Evolutionary conservation across 1,140 invertebrate genomes (phyloP).

Genomic region (Hyposmocoma kahamanoa): DNA sequence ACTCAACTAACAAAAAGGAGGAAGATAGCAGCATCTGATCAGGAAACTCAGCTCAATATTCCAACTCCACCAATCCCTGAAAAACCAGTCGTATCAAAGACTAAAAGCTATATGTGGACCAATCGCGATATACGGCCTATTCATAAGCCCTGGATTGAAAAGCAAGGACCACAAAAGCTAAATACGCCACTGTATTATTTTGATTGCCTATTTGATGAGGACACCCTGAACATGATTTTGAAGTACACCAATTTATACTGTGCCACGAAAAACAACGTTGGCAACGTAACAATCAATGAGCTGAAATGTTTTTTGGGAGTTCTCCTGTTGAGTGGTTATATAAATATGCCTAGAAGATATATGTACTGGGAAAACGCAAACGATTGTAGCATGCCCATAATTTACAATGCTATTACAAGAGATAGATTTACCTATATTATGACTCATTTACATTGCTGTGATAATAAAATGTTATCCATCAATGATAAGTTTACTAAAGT

Average conservation of each 20-base stretch:
- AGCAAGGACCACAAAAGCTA: not conserved
- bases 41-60: too few species aligned
- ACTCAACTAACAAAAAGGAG: too few species aligned
- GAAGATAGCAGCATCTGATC: too few species aligned
- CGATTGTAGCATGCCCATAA: not conserved
- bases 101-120: too few species aligned
- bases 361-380: slow-evolving; percentile 3
- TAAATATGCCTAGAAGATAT: not conserved
- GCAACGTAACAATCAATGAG: not conserved
- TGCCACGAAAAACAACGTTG: not conserved
- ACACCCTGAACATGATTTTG: not conserved
- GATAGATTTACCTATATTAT: not conserved
- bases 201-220: not conserved
- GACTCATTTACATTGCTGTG: not conserved
- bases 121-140: too few species aligned
- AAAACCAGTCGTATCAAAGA: too few species aligned
- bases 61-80: too few species aligned
- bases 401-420: not conserved
- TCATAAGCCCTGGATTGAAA: too few species aligned
- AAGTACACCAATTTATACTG: not conserved
- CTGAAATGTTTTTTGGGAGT: not conserved
- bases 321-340: not conserved
- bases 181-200: not conserved
- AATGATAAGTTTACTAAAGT: slow-evolving; percentile 3
- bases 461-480: not conserved